Evolutionary conservation across 1,140 invertebrate genomes (phyloP).

Genomic region (Charaxes varanes): DNA sequence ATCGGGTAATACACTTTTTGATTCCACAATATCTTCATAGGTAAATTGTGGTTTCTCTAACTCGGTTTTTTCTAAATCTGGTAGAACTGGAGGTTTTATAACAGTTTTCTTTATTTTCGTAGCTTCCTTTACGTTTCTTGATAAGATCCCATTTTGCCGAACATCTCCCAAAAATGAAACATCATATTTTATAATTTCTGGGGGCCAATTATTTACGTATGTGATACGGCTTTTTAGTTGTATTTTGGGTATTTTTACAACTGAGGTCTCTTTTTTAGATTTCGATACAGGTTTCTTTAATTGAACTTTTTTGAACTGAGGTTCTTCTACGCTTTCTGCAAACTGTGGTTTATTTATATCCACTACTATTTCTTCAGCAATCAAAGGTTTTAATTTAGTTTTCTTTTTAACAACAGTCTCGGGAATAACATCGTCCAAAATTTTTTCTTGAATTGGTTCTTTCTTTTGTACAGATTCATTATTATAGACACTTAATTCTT

Average conservation of each 20-base stretch:
- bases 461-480: too few species aligned
- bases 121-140: slow-evolving; percentile 81
- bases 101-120: slow-evolving; percentile 76
- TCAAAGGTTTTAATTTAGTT: slow-evolving; percentile 47
- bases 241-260: slow-evolving; percentile 77
- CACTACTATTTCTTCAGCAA: slow-evolving; percentile 56
- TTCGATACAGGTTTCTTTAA: slow-evolving; percentile 75
- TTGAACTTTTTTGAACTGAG: slow-evolving; percentile 78
- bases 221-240: slow-evolving; percentile 79
- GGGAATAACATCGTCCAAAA: too few species aligned
- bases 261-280: slow-evolving; percentile 69
- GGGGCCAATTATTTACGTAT: slow-evolving; percentile 76
- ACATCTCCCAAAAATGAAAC: slow-evolving; percentile 73
- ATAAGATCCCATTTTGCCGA: slow-evolving; percentile 78
- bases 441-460: too few species aligned
- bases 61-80: slow-evolving; percentile 66
- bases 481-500: too few species aligned
- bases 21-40: slow-evolving; percentile 51
- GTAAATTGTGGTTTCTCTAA: slow-evolving; percentile 65
- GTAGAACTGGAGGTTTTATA: slow-evolving; percentile 46
- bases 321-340: slow-evolving; percentile 57
- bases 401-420: slow-evolving; percentile 14
- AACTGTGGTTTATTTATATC: slow-evolving; percentile 49
- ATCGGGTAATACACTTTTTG: slow-evolving; percentile 7
- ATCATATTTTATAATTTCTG: slow-evolving; percentile 70